Evolutionary conservation across 2,888 invertebrate genomes (phyloP), one percentile per base, ranked within the genome.

Genomic region (Geotrupes spiniger): DNA sequence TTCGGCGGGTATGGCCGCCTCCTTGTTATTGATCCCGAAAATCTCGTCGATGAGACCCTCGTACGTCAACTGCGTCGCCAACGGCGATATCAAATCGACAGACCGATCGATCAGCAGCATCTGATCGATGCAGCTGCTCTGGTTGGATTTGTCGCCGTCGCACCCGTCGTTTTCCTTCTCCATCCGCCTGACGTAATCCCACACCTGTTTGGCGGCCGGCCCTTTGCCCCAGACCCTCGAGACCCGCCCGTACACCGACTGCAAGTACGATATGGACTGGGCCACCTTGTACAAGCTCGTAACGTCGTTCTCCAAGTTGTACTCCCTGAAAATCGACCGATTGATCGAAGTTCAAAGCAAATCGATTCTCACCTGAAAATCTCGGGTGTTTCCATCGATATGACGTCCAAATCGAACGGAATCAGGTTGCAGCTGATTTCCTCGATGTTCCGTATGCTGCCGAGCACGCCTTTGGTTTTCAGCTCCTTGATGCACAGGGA

Each of bases 1-100:
- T 60, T 91, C 88, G 0, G 88, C 86, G 1, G 96, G 94, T 62
- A 97, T 81, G 37, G 85, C 83, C 0, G 90, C 90, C 14, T 89
- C 86, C 21, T 86, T 84, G 60, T 80, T 84, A 59, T 85, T 86
- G 49, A 97, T 91, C 26, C 89, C 89, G 73, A 87, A 97, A 47
- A 94, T 81, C 72, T 98, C 97, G 74, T 99, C 99, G 54, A 99
- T 91, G 4, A 99, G 79, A 2, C 98, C 99, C 73, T 97, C 97
- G 63, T 98, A 99, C 0, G 98, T 98, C 26, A 97, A 80, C 66
- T 98, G 99, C 0, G 95, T 95, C 1, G 92, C 85, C 62, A 99
- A 77, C 0, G 95, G 92, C 37, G 94, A 91, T 38, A 98, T 80
- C 43, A 95, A 81, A 78, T 99, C 99, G 2, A 95, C 81, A 33